Evolutionary conservation across 2,797 vertebrate species (phyloP), one percentile per base, ranked within the genome.

Genomic region (Ispidina lecontei): DNA sequence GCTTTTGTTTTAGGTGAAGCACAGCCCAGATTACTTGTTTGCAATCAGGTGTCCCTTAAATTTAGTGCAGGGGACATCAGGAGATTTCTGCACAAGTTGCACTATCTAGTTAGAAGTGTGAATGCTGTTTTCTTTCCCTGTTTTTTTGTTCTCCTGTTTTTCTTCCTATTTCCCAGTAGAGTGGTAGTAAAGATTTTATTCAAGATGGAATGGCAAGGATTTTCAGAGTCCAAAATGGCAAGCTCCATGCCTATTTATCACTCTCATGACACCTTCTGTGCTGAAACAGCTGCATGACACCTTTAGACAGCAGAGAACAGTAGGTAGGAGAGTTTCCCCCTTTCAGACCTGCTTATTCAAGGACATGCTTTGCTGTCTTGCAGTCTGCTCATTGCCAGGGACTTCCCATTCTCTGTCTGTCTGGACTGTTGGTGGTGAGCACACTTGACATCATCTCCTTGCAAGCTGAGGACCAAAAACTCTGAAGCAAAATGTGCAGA

Each of bases 391-490:
- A 3, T 54, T 28, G 25, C 31, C 12, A 10, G 26, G 31, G 74
- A 12, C 76, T 46, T 31, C 35, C 68, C 22, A 10, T 64, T 33
- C 39, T 90, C 0, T 0, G 12, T 35, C 4, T 43, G 15, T 43
- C 3, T 1, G 41, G 69, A 3, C 8, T 41, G n/a, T 23, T 54
- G 35, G 58, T 35, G 71, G 55, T n/a, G 15, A 4, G 7, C 54
- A 14, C 1, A 0, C 29, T 25, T 43, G 29, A 15, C 14, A 55
- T 23, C 8, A 41, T 28, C 14, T 70, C 31, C 0, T 0, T 39
- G 44, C 31, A 41, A 44, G 7, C 0, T 43, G 37, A 54, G 22
- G 49, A 8, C 7, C 7, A 69, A 39, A 74, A 80, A 14, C 21
- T 46, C 52, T 74, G 28, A 58, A 62, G 18, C 21, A 78, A 63